Conservation (phyloP, 2,888 invertebrate genomes). For the Mystacides longicornis region DNA sequence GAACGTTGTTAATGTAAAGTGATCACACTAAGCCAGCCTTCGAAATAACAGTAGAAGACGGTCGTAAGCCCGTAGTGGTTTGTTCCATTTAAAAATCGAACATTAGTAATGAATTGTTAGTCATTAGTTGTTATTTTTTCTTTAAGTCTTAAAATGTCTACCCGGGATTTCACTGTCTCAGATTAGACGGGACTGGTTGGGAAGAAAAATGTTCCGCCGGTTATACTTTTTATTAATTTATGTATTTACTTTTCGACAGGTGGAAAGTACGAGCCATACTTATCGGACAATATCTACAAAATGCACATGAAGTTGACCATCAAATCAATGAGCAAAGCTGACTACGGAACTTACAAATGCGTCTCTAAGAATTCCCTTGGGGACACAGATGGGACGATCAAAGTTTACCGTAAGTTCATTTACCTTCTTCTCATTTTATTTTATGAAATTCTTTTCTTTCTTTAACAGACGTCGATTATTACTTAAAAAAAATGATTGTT, state of each 20-base stretch:
- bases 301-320: slow-evolving; percentile 66
- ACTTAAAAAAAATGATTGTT: slow-evolving; percentile 5
- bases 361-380: slow-evolving; percentile 68
- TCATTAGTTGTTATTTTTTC: too few species aligned
- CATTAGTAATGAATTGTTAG: too few species aligned
- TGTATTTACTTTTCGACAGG: slow-evolving; percentile 10
- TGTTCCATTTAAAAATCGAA: too few species aligned
- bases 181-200: too few species aligned
- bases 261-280: slow-evolving; percentile 22
- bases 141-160: too few species aligned
- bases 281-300: slow-evolving; percentile 54
- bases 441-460: background rate
- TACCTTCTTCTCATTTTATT: background rate
- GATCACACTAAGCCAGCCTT: too few species aligned
- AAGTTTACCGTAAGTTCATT: slow-evolving; percentile 59
- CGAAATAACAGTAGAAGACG: too few species aligned
- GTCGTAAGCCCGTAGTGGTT: too few species aligned
- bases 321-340: slow-evolving; percentile 50
- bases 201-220: too few species aligned
- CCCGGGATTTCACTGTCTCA: too few species aligned
- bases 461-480: background rate
- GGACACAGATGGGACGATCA: slow-evolving; percentile 66
- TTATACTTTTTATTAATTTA: too few species aligned
- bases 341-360: slow-evolving; percentile 65
- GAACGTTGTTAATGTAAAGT: too few species aligned